phyloP scores from a whole-genome alignment of 2,888 invertebrate genomes.

The Choristoneura rosaceana region DNA sequence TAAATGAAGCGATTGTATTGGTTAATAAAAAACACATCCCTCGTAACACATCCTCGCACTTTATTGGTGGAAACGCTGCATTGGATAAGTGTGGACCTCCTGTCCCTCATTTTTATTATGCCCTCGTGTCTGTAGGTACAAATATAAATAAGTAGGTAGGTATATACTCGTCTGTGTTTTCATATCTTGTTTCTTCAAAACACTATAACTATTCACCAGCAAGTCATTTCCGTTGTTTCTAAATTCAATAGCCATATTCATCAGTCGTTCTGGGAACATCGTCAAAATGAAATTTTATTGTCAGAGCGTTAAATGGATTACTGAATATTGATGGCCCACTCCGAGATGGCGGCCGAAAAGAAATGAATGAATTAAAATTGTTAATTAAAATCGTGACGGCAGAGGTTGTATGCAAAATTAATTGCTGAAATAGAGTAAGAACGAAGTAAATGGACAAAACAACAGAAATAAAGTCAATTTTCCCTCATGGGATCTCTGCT shows the following conservation, averaged over 20 bases:
- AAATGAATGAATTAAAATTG: conserved; percentile 24
- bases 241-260: conserved; percentile 11
- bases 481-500: not conserved
- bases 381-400: conserved; percentile 30
- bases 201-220: not conserved
- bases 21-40: no score
- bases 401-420: conserved; percentile 4
- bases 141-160: no score
- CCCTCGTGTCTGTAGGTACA: no score
- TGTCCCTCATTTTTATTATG: no score
- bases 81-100: no score
- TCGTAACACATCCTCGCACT: no score
- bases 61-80: no score
- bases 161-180: not conserved
- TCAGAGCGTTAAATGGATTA: conserved; percentile 43
- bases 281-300: conserved; percentile 44
- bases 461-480: conserved; percentile 13
- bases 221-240: not conserved
- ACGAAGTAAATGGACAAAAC: conserved; percentile 17
- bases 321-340: conserved; percentile 43
- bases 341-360: conserved; percentile 7
- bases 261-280: conserved; percentile 22
- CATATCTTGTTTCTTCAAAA: not conserved
- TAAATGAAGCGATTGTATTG: no score
- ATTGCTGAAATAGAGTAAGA: conserved; percentile 16